Conservation (phyloP, 2,113 vertebrate species). For the Bos javanicus region DNA sequence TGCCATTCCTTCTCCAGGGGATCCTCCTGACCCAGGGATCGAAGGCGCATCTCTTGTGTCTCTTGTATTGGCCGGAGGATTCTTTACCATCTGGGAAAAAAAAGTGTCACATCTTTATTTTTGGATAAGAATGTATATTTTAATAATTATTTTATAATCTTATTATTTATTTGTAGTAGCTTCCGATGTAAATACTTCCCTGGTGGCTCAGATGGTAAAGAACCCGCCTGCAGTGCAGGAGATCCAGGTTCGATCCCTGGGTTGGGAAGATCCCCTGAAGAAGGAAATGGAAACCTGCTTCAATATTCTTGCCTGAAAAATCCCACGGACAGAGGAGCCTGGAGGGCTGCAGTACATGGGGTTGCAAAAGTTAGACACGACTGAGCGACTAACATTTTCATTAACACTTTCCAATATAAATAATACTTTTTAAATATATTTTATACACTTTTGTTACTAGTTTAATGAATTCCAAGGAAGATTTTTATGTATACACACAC, state of each 20-base stretch:
- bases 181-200: not conserved
- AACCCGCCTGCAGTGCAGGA: not conserved
- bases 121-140: not conserved
- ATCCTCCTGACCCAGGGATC: not conserved
- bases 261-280: not conserved
- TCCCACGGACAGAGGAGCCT: not conserved
- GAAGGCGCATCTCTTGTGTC: not conserved
- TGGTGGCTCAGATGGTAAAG: not conserved
- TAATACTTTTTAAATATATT: not conserved
- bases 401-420: not conserved
- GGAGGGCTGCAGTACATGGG: not conserved
- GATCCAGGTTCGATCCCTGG: not conserved
- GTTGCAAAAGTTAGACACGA: not conserved
- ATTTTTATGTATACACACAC: not conserved
- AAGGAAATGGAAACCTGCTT: not conserved
- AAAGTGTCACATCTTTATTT: not conserved
- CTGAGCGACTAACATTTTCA: not conserved
- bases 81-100: not conserved
- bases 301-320: not conserved
- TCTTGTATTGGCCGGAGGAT: fast-evolving
- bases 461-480: not conserved
- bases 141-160: not conserved
- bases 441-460: not conserved
- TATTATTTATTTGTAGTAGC: not conserved
- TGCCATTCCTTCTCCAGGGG: not conserved